These are phyloP conservation scores for Poicephalus gulielmi DNA, from an alignment of 2,113 vertebrate species.

Conservation along the genomic window DNA sequence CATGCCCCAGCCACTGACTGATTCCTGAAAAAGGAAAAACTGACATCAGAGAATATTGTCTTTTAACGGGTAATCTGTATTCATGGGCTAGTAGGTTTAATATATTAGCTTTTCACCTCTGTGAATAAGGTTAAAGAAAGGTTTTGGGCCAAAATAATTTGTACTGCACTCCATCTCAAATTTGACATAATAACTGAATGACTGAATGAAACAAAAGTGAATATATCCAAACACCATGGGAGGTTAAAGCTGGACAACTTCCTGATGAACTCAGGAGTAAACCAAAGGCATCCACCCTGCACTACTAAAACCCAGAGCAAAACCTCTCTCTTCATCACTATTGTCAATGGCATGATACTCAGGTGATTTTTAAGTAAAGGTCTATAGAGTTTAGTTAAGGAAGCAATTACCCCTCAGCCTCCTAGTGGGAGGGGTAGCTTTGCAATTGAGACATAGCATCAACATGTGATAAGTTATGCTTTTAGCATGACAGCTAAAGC, in stretches of 20 bases:
- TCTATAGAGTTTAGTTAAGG: not conserved
- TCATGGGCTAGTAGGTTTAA: not conserved
- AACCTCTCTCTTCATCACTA: not conserved
- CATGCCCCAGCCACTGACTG: not conserved
- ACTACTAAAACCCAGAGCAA: not conserved
- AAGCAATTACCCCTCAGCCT: not conserved
- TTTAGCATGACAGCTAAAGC: not conserved
- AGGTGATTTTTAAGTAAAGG: not conserved
- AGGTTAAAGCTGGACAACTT: constrained; percentile 13
- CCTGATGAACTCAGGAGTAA: not conserved
- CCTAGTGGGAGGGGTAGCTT: not conserved
- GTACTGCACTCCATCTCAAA: not conserved
- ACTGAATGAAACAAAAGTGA: constrained; percentile 2
- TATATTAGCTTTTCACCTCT: constrained; percentile 17
- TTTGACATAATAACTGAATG: constrained; percentile 17
- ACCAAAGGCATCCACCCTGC: not conserved
- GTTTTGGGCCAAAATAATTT: constrained; percentile 17
- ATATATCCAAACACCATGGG: not conserved
- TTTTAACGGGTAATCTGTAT: not conserved
- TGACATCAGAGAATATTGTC: not conserved
- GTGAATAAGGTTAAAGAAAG: constrained; percentile 18
- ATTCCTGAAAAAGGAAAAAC: not conserved
- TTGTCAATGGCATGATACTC: not conserved
- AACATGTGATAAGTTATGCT: not conserved
- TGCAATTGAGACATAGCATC: not conserved